These are phyloP conservation scores for Apamea epomidion DNA, from an alignment of 2,888 invertebrate species.

Conservation along the genomic window DNA sequence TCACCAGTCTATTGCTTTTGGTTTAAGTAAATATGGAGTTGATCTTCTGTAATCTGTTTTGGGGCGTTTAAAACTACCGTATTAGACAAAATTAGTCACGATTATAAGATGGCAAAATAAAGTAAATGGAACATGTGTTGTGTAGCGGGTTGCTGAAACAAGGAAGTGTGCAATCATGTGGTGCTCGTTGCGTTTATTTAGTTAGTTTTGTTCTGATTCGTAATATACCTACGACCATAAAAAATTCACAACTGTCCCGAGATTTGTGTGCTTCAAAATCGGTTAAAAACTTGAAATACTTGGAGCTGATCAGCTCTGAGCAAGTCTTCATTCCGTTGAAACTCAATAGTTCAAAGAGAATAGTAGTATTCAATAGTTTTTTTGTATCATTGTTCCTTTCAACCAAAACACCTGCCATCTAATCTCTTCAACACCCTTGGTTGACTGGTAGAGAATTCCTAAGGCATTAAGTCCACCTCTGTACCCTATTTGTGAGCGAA, in stretches of 20 bases:
- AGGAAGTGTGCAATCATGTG: slow-evolving; percentile 58
- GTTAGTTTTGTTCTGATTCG: background rate
- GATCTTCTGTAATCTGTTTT: slow-evolving; percentile 23
- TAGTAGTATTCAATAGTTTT: no score
- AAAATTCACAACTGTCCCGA: background rate
- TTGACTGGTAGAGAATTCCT: no score
- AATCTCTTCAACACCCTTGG: no score
- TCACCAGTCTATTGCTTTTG: background rate
- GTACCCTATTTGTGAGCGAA: no score
- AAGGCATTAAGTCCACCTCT: no score
- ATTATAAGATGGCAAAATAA: slow-evolving; percentile 58
- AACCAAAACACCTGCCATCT: no score
- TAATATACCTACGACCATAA: background rate
- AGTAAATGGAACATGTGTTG: slow-evolving; percentile 56
- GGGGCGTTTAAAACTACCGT: slow-evolving; percentile 31
- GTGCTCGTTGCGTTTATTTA: slow-evolving; percentile 17
- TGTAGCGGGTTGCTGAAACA: slow-evolving; percentile 35
- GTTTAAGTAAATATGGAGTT: slow-evolving; percentile 4
- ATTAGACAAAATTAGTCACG: slow-evolving; percentile 59
- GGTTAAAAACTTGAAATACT: background rate
- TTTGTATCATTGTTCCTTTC: no score
- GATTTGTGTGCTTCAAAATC: background rate
- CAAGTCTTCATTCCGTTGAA: background rate
- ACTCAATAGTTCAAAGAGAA: no score
- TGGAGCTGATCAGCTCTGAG: background rate